Evolutionary conservation across 2,113 vertebrate genomes (phyloP).

Genomic region (Morone saxatilis): DNA sequence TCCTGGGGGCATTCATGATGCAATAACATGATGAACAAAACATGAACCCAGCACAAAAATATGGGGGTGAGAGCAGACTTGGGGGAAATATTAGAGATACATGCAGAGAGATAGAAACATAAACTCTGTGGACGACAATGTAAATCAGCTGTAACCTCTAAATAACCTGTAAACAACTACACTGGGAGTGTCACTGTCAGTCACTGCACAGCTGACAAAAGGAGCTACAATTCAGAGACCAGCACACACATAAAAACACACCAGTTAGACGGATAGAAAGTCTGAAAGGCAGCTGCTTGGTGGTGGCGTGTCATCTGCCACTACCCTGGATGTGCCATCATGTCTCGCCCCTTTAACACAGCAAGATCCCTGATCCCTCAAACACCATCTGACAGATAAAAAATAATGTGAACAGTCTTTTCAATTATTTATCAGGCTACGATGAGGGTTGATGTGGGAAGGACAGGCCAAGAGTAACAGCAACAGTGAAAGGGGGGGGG

Average conservation of each 20-base stretch:
- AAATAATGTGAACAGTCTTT: background rate
- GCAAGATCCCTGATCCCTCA: background rate
- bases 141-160: conserved; percentile 38
- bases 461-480: background rate
- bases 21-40: conserved; percentile 39
- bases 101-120: conserved; percentile 21
- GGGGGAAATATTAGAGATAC: conserved; percentile 11
- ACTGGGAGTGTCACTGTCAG: conserved; percentile 9
- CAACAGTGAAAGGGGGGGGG: background rate
- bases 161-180: conserved; percentile 43
- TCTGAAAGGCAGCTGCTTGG: conserved; percentile 31
- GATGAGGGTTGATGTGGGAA: background rate
- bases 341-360: background rate
- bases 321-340: background rate
- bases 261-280: background rate
- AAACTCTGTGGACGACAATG: conserved; percentile 22
- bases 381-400: conserved; percentile 2
- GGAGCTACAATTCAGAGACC: background rate
- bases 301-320: background rate
- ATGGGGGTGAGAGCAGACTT: background rate
- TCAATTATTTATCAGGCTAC: conserved; percentile 21
- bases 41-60: conserved; percentile 19
- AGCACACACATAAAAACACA: background rate
- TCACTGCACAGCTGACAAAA: conserved; percentile 19
- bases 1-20: conserved; percentile 49